These are phyloP conservation scores for Epinotia nisella DNA, from an alignment of 2,888 invertebrate species.

Conservation along the genomic window DNA sequence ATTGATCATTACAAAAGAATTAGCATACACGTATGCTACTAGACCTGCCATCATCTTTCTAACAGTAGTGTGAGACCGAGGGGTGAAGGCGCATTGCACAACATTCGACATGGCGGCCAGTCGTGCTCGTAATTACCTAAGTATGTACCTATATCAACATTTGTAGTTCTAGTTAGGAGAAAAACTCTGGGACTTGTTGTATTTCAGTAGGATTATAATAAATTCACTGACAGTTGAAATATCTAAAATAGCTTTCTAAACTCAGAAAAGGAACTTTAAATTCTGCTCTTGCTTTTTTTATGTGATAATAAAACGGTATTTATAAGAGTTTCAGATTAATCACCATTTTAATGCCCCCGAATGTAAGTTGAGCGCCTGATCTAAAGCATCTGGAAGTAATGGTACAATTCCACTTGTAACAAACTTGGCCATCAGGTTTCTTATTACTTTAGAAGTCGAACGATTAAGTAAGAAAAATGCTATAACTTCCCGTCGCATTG, in stretches of 20 bases:
- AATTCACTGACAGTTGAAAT: not conserved
- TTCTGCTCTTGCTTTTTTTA: not conserved
- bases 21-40: no score
- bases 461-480: constrained; percentile 46
- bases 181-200: no score
- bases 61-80: no score
- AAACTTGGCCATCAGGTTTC: constrained; percentile 45
- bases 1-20: no score
- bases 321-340: constrained; percentile 30
- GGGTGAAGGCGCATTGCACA: no score
- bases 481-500: constrained; percentile 42
- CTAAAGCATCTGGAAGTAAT: constrained; percentile 42
- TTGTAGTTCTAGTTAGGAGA: no score
- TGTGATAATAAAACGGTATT: constrained; percentile 1
- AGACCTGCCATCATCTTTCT: no score
- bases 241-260: not conserved
- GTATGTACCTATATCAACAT: no score
- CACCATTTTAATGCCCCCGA: constrained; percentile 25
- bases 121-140: no score
- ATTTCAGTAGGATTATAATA: not conserved
- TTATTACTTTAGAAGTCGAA: constrained; percentile 46
- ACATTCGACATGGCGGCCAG: no score
- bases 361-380: constrained; percentile 31
- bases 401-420: constrained; percentile 41
- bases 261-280: not conserved